Conservation (phyloP, 2,113 vertebrate species). For the Cettia cetti region DNA sequence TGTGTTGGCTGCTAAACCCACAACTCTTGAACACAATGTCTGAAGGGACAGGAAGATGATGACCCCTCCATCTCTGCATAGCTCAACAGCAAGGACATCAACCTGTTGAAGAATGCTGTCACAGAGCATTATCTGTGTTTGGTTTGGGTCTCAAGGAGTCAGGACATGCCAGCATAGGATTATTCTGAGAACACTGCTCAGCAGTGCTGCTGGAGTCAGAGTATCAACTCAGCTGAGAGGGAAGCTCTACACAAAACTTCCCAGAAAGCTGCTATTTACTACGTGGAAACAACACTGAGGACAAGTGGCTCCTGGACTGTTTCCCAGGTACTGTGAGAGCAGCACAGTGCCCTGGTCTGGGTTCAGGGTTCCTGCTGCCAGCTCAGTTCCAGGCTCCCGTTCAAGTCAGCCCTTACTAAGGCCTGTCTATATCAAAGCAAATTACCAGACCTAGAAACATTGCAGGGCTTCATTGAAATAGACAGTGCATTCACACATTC, state of each 20-base stretch:
- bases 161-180: background rate
- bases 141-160: background rate
- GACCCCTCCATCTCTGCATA: background rate
- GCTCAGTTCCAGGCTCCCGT: background rate
- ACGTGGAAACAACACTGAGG: background rate
- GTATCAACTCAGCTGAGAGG: background rate
- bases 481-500: background rate
- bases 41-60: background rate
- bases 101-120: fast-evolving
- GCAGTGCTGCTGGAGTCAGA: background rate
- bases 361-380: background rate
- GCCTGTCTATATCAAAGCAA: background rate
- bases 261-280: constrained; percentile 30
- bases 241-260: constrained; percentile 3
- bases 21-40: fast-evolving
- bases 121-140: background rate
- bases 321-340: background rate
- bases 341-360: background rate
- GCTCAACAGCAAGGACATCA: background rate
- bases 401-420: background rate
- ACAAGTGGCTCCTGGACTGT: background rate
- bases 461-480: background rate
- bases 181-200: background rate
- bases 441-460: background rate
- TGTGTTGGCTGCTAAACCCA: background rate